phyloP scores from a whole-genome alignment of 2,888 invertebrate species.

The Cataglyphis cursor region DNA sequence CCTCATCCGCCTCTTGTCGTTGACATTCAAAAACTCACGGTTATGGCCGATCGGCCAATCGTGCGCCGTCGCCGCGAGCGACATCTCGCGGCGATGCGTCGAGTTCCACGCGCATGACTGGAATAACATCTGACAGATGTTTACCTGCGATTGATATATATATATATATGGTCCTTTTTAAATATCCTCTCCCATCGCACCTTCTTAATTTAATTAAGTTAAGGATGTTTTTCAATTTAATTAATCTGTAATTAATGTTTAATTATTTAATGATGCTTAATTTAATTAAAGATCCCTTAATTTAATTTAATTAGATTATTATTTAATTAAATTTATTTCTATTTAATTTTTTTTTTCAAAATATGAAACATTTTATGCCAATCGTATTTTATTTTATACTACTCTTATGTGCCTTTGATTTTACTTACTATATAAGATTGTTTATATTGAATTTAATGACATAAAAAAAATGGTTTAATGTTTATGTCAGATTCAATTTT shows the following conservation, averaged over 20 bases:
- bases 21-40: constrained; percentile 81
- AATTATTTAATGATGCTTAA: too few species aligned
- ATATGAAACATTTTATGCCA: neutral
- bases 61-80: neutral
- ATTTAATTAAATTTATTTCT: too few species aligned
- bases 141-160: neutral
- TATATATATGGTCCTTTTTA: too few species aligned
- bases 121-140: neutral
- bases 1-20: constrained; percentile 81
- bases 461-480: neutral
- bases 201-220: too few species aligned
- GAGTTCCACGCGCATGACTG: neutral
- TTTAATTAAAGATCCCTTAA: too few species aligned
- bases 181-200: neutral
- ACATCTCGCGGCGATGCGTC: constrained; percentile 44
- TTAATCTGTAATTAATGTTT: too few species aligned
- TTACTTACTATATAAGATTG: neutral
- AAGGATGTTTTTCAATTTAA: too few species aligned
- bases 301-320: too few species aligned
- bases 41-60: constrained; percentile 75
- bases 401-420: neutral
- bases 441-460: neutral
- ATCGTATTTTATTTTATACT: neutral
- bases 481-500: neutral
- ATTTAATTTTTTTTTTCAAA: neutral